These are phyloP conservation scores for Saccopteryx leptura DNA, from an alignment of 2,113 vertebrate species.

Conservation along the genomic window DNA sequence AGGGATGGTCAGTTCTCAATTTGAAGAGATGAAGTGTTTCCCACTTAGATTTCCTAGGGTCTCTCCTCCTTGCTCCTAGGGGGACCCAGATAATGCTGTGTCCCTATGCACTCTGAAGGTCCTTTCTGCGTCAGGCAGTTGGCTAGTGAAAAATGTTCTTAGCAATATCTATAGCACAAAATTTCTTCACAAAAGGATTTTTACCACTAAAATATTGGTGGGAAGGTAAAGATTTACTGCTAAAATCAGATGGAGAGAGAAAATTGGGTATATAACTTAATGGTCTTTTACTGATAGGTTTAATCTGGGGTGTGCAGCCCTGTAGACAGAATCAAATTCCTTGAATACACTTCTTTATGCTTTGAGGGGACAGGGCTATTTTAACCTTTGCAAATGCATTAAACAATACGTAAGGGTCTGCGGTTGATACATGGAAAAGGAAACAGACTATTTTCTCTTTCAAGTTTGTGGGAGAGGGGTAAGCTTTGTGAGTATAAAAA, in stretches of 20 bases:
- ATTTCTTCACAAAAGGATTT: not conserved
- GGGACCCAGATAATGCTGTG: accelerated
- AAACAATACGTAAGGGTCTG: conserved; percentile 1
- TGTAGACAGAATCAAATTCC: not conserved
- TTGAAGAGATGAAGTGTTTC: too few species aligned
- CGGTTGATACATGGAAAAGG: not conserved
- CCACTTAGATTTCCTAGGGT: not conserved
- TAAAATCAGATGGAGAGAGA: not conserved
- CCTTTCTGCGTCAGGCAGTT: not conserved
- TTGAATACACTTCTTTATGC: not conserved
- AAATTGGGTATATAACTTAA: not conserved
- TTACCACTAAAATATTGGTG: not conserved
- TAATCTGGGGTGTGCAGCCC: not conserved
- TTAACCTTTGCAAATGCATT: conserved; percentile 29
- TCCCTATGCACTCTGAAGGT: not conserved
- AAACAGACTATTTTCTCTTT: not conserved
- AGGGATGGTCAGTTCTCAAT: not conserved
- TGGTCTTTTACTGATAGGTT: not conserved
- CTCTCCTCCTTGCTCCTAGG: not conserved
- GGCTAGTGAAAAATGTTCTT: not conserved
- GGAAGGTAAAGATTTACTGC: not conserved
- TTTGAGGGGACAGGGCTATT: not conserved
- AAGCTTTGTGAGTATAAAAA: not conserved
- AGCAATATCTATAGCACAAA: not conserved
- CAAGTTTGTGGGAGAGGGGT: not conserved